Percentiles rank a stretch among this genome's conserved stretches.
Conservation (phyloP, 2,113 vertebrate species). For the Oryctolagus cuniculus region DNA sequence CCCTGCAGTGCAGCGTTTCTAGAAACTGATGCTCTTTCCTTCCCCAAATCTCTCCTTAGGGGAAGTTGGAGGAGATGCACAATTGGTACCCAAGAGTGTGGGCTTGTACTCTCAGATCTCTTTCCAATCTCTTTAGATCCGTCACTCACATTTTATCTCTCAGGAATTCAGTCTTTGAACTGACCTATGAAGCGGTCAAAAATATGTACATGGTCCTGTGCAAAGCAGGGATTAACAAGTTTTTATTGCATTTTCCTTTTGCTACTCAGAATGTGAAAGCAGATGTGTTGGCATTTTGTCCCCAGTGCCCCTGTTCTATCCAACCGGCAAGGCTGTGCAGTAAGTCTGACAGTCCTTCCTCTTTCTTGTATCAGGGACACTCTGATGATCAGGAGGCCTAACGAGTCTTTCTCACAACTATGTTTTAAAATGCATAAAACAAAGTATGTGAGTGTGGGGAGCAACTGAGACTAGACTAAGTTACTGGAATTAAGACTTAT, state of each 20-base stretch:
- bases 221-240: neutral
- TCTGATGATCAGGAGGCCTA: neutral
- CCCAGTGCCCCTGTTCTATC: neutral
- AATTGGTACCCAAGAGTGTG: neutral
- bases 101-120: neutral
- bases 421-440: slow-evolving; percentile 30
- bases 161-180: slow-evolving; percentile 38
- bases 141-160: slow-evolving; percentile 43
- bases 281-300: neutral
- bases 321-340: neutral
- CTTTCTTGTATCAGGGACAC: neutral
- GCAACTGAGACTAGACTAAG: too few species aligned
- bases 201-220: neutral
- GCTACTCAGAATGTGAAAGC: slow-evolving; percentile 27
- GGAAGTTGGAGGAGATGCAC: slow-evolving; percentile 26
- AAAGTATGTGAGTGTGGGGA: neutral
- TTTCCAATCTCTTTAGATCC: neutral
- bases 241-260: slow-evolving; percentile 22
- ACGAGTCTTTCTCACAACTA: neutral
- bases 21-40: slow-evolving; percentile 41
- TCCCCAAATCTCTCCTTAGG: slow-evolving; percentile 4
- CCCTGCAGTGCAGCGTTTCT: neutral
- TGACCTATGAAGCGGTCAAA: slow-evolving; percentile 2
- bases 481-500: too few species aligned
- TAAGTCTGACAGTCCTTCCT: neutral